A percentile compares a stretch with the other conserved stretches of the same genome.
phyloP scores from a whole-genome alignment of 2,888 invertebrate genomes.

The Netelia fuscicornis region DNA sequence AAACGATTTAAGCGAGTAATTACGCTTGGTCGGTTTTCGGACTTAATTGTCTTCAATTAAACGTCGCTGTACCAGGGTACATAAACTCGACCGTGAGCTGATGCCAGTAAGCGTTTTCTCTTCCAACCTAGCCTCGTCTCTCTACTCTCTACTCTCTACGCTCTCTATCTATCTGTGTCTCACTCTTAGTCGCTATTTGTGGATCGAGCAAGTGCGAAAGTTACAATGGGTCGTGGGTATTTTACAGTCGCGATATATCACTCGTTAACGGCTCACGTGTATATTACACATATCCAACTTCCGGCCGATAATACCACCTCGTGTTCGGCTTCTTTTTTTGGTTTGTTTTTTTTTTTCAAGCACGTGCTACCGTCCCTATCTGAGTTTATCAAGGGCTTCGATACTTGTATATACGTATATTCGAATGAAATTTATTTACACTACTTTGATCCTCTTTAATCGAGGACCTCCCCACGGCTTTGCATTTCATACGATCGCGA shows the following conservation, averaged over 20 bases:
- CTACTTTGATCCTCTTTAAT: constrained; percentile 53
- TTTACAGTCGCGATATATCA: constrained; percentile 53
- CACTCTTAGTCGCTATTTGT: constrained; percentile 8
- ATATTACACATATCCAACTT: constrained; percentile 23
- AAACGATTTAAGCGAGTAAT: constrained; percentile 43
- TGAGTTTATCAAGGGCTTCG: not conserved
- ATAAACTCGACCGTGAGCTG: constrained; percentile 46
- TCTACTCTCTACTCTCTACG: constrained; percentile 4
- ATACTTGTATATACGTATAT: constrained; percentile 17
- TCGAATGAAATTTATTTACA: constrained; percentile 52
- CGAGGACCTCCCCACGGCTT: constrained; percentile 31
- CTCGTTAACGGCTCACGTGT: constrained; percentile 20
- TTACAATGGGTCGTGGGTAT: constrained; percentile 49
- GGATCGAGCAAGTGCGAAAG: constrained; percentile 31
- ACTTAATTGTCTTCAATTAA: constrained; percentile 60
- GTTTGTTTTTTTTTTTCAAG: not conserved
- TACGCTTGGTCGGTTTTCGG: constrained; percentile 27
- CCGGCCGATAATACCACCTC: constrained; percentile 43
- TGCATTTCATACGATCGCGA: constrained; percentile 40
- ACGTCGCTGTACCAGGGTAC: constrained; percentile 37
- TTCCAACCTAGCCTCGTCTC: not conserved
- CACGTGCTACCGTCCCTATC: constrained; percentile 8
- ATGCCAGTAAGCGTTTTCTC: constrained; percentile 38
- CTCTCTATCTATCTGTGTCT: not conserved
- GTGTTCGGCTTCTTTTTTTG: not conserved